Evolutionary conservation across 2,888 invertebrate genomes (phyloP), one percentile per base, ranked within the genome.

Genomic region (Hetaerina titia): DNA sequence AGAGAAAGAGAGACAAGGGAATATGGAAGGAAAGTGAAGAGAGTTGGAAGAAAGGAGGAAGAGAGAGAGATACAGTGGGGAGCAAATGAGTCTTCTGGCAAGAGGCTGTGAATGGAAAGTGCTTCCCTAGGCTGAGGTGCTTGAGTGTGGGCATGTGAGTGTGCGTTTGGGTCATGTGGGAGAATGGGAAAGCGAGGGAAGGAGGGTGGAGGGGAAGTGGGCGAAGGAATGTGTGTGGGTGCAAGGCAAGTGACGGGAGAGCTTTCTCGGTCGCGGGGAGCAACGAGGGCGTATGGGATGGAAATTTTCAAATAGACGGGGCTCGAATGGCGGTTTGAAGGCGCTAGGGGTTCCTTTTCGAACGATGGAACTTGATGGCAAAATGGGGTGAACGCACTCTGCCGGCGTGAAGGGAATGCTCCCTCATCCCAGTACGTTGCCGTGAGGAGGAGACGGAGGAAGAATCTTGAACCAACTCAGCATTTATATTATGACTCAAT

Each of bases 41-140:
- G 25, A 81, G 81, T 4, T 13, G 31, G 22, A 81, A 7, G 22
- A 74, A 60, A 17, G 60, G 17, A 5, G 60, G 17, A 17, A 60
- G 60, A 4, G 60, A 60, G 60, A 60, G 60, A 17, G 81, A 31
- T 81, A 31, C 81, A 31, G 69, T n/a, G 31, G 81, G 81, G 81
- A 31, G 81, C 81, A 81, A 81, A 81, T 81, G 81, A 81, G 81
- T 81, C 81, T 81, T 15, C 81, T 81, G 81, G 81, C 81, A 81
- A 81, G 74, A 81, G 81, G 31, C 81, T 31, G 81, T 31, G 81
- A 81, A 81, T 81, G 81, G 81, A 81, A 81, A 81, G 81, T 81
- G 81, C 81, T 81, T 81, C 81, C 74, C 31, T 9, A 22, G 81
- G 13, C 81, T 31, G 25, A n/a, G 81, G 31, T 81, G 81, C 81